phyloP scores from a whole-genome alignment of 1,140 invertebrate genomes.

The Drosophila teissieri region DNA sequence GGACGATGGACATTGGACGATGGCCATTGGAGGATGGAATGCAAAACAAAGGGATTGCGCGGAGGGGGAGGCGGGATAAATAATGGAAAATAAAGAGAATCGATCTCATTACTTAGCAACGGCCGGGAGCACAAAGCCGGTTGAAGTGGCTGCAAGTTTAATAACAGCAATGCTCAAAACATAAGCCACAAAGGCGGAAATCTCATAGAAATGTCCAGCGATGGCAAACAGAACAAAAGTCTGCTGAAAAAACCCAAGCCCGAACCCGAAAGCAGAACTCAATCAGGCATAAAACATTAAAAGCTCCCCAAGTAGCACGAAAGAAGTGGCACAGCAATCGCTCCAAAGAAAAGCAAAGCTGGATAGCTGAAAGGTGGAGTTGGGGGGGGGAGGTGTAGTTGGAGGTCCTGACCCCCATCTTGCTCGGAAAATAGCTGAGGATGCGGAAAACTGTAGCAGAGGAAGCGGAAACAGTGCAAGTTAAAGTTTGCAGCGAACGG shows the following conservation, averaged over 20 bases:
- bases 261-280: conserved; percentile 70
- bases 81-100: conserved; percentile 47
- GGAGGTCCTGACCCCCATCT: background rate
- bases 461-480: conserved; percentile 60
- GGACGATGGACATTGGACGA: no score
- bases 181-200: conserved; percentile 66
- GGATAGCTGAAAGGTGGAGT: background rate
- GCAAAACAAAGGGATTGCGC: conserved; percentile 1
- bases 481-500: conserved; percentile 64
- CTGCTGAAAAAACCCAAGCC: conserved; percentile 8
- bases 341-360: conserved; percentile 8
- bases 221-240: conserved; percentile 62
- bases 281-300: conserved; percentile 81
- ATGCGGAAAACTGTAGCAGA: conserved; percentile 17
- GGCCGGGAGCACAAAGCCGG: conserved; percentile 57
- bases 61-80: conserved; percentile 13
- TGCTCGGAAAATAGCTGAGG: conserved; percentile 5
- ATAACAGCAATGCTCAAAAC: conserved; percentile 74
- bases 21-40: background rate
- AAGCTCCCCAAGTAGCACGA: conserved; percentile 36
- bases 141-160: conserved; percentile 56
- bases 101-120: conserved; percentile 80
- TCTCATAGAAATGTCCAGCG: conserved; percentile 61
- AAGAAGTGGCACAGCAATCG: conserved; percentile 49
- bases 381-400: background rate